Evolutionary conservation across 2,888 invertebrate species (phyloP).

Genomic region (Brachyptera putata): DNA sequence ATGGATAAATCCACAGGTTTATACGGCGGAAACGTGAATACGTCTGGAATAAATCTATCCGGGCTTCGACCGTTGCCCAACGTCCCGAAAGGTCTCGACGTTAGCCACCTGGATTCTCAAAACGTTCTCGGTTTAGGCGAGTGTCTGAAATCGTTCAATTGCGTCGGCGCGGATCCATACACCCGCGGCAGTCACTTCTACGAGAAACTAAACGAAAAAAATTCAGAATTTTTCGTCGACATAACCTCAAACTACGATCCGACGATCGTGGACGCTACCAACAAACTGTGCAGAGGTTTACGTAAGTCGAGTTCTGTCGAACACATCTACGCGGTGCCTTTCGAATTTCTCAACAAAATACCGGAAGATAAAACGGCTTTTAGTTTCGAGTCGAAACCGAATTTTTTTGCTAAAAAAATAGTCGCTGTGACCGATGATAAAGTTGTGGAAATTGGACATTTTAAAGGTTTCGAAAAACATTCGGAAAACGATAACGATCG

Average conservation of each 20-base stretch:
- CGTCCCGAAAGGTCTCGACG: not conserved
- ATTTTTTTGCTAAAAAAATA: not conserved
- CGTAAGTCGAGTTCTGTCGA: conserved; percentile 43
- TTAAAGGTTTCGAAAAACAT: not conserved
- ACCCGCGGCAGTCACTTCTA: conserved; percentile 19
- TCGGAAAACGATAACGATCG: not conserved
- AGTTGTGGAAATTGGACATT: conserved; percentile 24
- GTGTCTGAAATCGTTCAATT: conserved; percentile 5
- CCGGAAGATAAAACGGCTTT: not conserved
- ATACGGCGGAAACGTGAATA: not conserved
- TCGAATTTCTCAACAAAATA: conserved; percentile 34
- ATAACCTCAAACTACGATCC: not conserved
- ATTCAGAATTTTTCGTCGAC: conserved; percentile 25
- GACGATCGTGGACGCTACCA: not conserved
- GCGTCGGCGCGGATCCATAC: not conserved
- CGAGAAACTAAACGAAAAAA: conserved; percentile 24
- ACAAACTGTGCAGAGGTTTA: conserved; percentile 16
- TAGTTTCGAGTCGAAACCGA: not conserved
- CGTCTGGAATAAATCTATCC: not conserved
- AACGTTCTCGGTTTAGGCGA: not conserved
- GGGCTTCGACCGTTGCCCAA: not conserved
- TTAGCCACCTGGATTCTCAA: too few species aligned
- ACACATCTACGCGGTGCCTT: conserved; percentile 62
- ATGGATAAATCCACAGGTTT: not conserved
- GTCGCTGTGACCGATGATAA: conserved; percentile 12